Percentiles rank a stretch among this genome's conserved stretches.
Evolutionary conservation across 1,140 invertebrate genomes (phyloP).

Genomic region (Trissolcus basalis): DNA sequence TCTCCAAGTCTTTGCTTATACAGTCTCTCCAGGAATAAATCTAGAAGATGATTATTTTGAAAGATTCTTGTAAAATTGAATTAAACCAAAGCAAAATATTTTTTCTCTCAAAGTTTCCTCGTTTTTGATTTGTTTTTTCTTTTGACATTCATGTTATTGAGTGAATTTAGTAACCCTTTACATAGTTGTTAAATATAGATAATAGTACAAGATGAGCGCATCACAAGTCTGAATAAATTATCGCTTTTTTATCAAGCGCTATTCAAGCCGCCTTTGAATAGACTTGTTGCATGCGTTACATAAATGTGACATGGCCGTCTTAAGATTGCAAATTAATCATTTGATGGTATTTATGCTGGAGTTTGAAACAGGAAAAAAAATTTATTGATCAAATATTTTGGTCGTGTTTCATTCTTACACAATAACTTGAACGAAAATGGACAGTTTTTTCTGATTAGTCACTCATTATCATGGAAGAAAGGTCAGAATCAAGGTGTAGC

Average conservation of each 20-base stretch:
- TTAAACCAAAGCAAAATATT: too few species aligned
- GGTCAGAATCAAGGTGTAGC: too few species aligned
- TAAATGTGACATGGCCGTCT: conserved; percentile 37
- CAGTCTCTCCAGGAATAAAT: conserved; percentile 23
- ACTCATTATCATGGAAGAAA: too few species aligned
- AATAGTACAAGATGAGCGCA: conserved; percentile 32
- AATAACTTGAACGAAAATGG: too few species aligned
- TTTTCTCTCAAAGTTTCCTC: too few species aligned
- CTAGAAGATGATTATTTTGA: conserved; percentile 32
- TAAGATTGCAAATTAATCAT: conserved; percentile 20
- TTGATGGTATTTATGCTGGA: conserved; percentile 8
- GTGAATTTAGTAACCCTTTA: too few species aligned
- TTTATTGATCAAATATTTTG: too few species aligned
- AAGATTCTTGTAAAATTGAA: too few species aligned
- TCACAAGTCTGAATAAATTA: conserved; percentile 48
- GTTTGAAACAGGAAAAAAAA: conserved; percentile 17
- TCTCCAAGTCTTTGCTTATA: conserved; percentile 66
- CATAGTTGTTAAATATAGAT: conserved; percentile 65
- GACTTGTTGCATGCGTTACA: conserved; percentile 31
- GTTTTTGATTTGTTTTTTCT: too few species aligned
- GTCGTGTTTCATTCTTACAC: too few species aligned
- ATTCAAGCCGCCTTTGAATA: conserved; percentile 32
- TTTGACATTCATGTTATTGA: too few species aligned
- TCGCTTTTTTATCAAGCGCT: conserved; percentile 6
- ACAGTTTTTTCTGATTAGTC: too few species aligned